Percentiles rank a stretch among this genome's conserved stretches.
phyloP scores from a whole-genome alignment of 2,888 invertebrate species.

The Conops quadrifasciatus region DNA sequence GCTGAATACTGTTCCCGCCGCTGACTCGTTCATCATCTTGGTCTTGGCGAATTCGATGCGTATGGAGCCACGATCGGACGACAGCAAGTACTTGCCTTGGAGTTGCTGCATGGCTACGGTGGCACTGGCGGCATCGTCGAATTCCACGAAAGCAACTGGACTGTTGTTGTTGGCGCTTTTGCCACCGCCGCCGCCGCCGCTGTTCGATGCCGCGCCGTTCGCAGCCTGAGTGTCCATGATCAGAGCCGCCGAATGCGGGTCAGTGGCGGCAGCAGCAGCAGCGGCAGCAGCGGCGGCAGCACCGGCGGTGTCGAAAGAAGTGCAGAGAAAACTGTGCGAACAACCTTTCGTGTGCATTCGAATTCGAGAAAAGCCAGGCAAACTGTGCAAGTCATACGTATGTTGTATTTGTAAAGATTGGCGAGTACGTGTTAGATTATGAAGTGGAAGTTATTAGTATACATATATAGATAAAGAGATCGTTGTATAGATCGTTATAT shows the following conservation, averaged over 20 bases:
- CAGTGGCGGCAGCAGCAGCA: conserved; percentile 56
- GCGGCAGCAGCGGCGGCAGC: conserved; percentile 51
- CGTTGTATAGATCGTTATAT: no score
- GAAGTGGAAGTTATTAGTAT: background rate
- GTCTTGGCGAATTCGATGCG: conserved; percentile 99
- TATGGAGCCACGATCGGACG: conserved; percentile 96
- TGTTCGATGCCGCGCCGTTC: conserved; percentile 53
- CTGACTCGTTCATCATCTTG: conserved; percentile 86
- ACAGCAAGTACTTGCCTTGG: conserved; percentile 95
- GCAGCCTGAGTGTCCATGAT: conserved; percentile 51
- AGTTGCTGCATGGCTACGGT: conserved; percentile 91
- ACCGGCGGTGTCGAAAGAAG: conserved; percentile 60
- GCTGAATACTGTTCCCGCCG: conserved; percentile 41
- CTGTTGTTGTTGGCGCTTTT: conserved; percentile 62
- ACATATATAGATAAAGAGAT: background rate
- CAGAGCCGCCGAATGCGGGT: conserved; percentile 51
- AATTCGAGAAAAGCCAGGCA: conserved; percentile 97
- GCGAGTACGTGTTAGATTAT: conserved; percentile 23
- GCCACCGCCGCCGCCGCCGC: conserved; percentile 30
- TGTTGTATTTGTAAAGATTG: conserved; percentile 35
- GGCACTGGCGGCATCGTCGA: conserved; percentile 91
- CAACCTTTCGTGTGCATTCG: conserved; percentile 91
- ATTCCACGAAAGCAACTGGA: conserved; percentile 98
- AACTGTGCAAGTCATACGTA: conserved; percentile 72
- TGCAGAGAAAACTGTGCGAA: conserved; percentile 65